Percentiles rank a stretch among this genome's conserved stretches.
These are phyloP conservation scores for Chanos chanos DNA, from an alignment of 2,797 vertebrate species.

Conservation along the genomic window DNA sequence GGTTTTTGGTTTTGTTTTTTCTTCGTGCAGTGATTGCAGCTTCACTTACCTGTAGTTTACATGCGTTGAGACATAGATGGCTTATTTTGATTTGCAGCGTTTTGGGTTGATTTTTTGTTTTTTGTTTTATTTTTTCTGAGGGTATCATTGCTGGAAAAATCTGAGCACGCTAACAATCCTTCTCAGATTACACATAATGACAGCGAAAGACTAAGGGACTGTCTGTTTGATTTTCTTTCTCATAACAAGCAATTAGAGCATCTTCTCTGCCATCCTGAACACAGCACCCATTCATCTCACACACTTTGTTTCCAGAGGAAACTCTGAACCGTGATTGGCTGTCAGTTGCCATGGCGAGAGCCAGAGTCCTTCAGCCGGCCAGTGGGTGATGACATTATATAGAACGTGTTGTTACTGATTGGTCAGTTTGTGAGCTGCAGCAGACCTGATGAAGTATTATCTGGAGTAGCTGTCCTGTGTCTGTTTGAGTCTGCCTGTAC, in stretches of 20 bases:
- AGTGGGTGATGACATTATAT: conserved; percentile 56
- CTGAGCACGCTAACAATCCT: too few species aligned
- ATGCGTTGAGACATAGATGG: conserved; percentile 39
- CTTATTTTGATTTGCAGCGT: conserved; percentile 46
- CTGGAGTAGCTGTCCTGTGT: conserved; percentile 54
- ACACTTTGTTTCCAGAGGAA: conserved; percentile 15
- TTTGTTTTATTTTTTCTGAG: too few species aligned
- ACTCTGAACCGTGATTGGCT: conserved; percentile 32
- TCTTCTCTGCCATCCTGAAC: too few species aligned
- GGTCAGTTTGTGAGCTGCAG: conserved; percentile 52
- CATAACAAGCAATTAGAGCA: too few species aligned
- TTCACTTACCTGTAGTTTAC: conserved; percentile 43
- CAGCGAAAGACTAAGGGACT: too few species aligned
- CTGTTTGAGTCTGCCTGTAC: conserved; percentile 51
- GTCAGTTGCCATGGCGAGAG: conserved; percentile 38
- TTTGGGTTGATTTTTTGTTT: too few species aligned
- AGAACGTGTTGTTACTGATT: conserved; percentile 66
- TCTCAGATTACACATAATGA: too few species aligned
- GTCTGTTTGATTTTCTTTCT: conserved; percentile 54
- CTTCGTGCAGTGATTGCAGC: conserved; percentile 48
- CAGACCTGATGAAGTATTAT: conserved; percentile 55
- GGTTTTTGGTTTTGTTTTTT: conserved; percentile 56
- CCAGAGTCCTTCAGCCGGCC: conserved; percentile 49
- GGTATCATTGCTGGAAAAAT: too few species aligned
- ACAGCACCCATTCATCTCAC: not conserved